Conservation (phyloP, 2,888 invertebrate species). For the Heliconius aoede region DNA sequence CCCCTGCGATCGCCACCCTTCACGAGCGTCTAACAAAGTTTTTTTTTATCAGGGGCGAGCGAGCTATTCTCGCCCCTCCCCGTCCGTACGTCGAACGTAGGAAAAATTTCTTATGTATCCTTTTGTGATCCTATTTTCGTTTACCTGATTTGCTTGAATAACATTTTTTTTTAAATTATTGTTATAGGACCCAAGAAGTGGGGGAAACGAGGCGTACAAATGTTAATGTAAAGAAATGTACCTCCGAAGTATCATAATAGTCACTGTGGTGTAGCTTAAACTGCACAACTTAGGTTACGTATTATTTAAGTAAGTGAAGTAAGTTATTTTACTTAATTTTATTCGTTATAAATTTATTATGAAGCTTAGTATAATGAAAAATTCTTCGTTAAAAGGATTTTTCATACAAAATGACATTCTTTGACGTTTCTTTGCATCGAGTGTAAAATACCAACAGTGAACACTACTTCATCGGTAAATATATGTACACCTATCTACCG, state of each 20-base stretch:
- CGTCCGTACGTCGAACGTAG: no score
- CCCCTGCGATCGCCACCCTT: no score
- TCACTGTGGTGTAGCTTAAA: neutral
- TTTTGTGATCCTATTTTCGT: neutral
- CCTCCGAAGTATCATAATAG: slow-evolving; percentile 6
- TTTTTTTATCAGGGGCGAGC: no score
- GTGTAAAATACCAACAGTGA: slow-evolving; percentile 46
- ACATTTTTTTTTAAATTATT: slow-evolving; percentile 4
- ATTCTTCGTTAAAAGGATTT: slow-evolving; percentile 45
- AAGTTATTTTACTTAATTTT: neutral
- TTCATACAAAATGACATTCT: slow-evolving; percentile 53
- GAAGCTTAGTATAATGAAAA: neutral
- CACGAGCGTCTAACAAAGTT: no score
- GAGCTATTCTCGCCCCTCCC: no score
- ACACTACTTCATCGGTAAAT: slow-evolving; percentile 57
- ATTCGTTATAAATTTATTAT: neutral
- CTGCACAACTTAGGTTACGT: no score
- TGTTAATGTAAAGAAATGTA: slow-evolving; percentile 4
- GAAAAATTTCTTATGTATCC: no score
- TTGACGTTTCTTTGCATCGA: slow-evolving; percentile 62
- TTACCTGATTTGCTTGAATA: slow-evolving; percentile 18
- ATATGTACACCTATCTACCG: slow-evolving; percentile 51
- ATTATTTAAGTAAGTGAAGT: neutral
- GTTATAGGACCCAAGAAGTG: neutral
- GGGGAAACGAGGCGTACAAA: neutral